Evolutionary conservation across 2,113 vertebrate species (phyloP).

Genomic region (Bubo scandiacus): DNA sequence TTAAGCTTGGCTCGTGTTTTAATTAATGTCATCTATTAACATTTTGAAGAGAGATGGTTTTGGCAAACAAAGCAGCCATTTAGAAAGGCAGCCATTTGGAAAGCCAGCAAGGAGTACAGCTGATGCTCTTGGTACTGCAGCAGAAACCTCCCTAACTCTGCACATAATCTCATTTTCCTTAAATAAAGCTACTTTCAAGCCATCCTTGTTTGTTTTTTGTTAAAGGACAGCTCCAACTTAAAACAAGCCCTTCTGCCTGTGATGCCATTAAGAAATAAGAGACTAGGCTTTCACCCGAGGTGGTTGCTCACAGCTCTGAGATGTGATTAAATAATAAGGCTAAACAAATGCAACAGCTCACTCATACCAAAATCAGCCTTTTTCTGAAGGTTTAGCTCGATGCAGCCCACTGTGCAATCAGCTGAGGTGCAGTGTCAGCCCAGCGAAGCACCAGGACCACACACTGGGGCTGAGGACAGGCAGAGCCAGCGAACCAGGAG

Average conservation of each 20-base stretch:
- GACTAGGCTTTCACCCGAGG: not conserved
- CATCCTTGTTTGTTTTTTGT: not conserved
- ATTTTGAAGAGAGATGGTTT: slow-evolving; percentile 2
- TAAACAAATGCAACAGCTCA: not conserved
- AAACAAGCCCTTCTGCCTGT: not conserved
- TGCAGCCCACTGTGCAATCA: not conserved
- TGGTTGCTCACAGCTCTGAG: not conserved
- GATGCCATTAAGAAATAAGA: not conserved
- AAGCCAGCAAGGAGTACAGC: not conserved
- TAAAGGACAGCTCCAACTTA: not conserved
- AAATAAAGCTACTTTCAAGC: not conserved
- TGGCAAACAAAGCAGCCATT: not conserved
- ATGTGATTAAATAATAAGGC: not conserved
- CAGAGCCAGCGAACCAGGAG: not conserved
- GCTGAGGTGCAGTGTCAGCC: not conserved
- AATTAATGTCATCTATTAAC: slow-evolving; percentile 7
- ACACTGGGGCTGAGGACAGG: not conserved
- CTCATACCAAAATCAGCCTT: not conserved
- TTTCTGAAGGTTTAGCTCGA: not conserved
- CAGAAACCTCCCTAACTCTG: not conserved
- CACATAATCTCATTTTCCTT: not conserved
- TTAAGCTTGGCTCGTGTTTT: not conserved
- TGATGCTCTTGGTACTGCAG: not conserved
- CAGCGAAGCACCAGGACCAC: not conserved
- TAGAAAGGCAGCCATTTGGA: not conserved